These are phyloP conservation scores for Rhagonycha fulva DNA, from an alignment of 2,888 invertebrate species.

Conservation along the genomic window DNA sequence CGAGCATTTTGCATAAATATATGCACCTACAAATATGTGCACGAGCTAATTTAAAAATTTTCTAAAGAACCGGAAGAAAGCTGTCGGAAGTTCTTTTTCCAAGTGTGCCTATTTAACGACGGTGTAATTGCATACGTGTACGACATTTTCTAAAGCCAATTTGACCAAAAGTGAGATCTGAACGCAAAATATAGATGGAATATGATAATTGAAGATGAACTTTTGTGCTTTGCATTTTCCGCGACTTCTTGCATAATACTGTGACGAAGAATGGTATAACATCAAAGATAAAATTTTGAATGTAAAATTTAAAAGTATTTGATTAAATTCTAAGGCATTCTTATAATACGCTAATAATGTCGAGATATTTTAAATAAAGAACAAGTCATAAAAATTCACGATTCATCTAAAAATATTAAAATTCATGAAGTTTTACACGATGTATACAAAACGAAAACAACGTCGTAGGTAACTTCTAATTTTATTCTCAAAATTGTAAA, in stretches of 20 bases:
- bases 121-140: not conserved
- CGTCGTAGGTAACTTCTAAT: not conserved
- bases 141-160: not conserved
- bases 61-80: not conserved
- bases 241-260: not conserved
- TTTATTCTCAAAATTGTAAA: not conserved
- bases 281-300: not conserved
- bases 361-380: not conserved
- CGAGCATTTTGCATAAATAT: not conserved
- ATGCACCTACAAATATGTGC: not conserved
- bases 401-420: not conserved
- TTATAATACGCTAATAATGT: not conserved
- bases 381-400: not conserved
- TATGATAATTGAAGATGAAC: slow-evolving; percentile 19
- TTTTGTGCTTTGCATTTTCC: slow-evolving; percentile 9
- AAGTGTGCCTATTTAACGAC: not conserved
- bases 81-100: not conserved
- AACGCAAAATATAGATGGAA: not conserved
- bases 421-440: not conserved
- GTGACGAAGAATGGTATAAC: not conserved
- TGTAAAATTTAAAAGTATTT: not conserved
- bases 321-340: not conserved
- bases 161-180: not conserved
- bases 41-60: not conserved
- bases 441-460: not conserved